Conservation (phyloP, 37 sponge, comb jelly and placozoan species). For the Hormiphora californensis region DNA sequence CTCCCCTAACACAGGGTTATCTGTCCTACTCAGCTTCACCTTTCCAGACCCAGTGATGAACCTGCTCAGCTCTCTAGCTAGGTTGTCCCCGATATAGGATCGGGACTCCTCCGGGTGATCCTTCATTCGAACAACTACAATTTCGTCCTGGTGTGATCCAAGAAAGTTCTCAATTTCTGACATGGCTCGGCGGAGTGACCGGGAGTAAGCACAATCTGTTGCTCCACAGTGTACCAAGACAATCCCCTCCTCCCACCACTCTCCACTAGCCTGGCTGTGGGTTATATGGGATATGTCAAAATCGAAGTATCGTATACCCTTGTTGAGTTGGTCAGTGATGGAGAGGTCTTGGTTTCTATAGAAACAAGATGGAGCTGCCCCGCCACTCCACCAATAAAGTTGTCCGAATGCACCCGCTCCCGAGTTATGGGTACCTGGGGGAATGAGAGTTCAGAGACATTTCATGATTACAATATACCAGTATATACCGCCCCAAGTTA, state of each 20-base stretch:
- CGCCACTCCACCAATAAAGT: not conserved
- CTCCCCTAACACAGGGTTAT: not conserved
- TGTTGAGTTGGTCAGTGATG: not conserved
- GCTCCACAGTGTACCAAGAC: not conserved
- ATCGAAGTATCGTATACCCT: not conserved
- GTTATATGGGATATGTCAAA: not conserved
- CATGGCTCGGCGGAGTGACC: not conserved
- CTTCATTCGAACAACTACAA: not conserved
- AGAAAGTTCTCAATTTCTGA: not conserved
- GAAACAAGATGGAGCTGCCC: not conserved
- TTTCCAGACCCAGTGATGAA: not conserved
- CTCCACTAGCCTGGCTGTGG: not conserved
- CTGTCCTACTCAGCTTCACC: not conserved
- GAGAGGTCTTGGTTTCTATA: not conserved
- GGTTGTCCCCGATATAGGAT: not conserved
- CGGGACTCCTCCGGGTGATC: not conserved
- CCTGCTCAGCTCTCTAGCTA: not conserved
- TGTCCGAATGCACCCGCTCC: not conserved
- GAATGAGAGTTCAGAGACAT: too few species aligned
- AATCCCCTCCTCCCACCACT: slow-evolving; percentile 1
- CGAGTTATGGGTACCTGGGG: slow-evolving; percentile 1
- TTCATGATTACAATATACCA: too few species aligned
- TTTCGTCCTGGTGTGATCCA: not conserved
- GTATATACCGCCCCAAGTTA: too few species aligned
- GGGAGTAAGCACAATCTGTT: not conserved